Base-by-base conservation (phyloP, 1,140 invertebrate genomes). In the Macrobrachium rosenbergii region DNA sequence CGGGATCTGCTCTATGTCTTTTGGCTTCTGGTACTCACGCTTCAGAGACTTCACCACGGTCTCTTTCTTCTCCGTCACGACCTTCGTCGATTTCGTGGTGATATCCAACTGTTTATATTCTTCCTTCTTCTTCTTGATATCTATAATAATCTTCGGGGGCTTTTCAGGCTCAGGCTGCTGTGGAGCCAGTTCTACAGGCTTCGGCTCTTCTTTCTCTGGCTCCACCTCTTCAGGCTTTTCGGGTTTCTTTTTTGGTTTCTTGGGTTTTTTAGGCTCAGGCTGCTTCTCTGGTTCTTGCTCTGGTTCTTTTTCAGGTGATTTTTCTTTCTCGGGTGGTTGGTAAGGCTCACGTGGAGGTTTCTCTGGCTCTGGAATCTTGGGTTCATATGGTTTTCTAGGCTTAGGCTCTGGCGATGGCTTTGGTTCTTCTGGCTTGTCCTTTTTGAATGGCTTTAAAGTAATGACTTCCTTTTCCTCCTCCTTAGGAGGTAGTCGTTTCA, bases 1-100 rank as follows among this genome's bases (percentile, higher is more conserved):
- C 11, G 95, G 94, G 88, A 93, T 92, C 2, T 77, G 83, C 72
- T 90, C 89, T 14, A 89, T 88, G 16, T 89, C 87, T 72, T 88
- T 88, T 17, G 89, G 78, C 60, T 88, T 89, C 37, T 86, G 82
- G 75, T 88, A 58, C 11, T 79, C 87, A 43, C 90, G 82, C 67
- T 88, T 88, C 2, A 89, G 23, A 5, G 72, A 85, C 19, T 79
- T 86, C 12, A 87, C 73, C 58, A 43, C 63, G 2, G 59, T 80
- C 59, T 85, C 77, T 75, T 80, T 67, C 45, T 76, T 85, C 58
- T 75, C 82, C 2, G 88, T 63, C 0, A 72, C 64, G 62, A 84
- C 16, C 19, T 72, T 64, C 62, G 76, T 43, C 73, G 62, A 76
- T 23, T 59, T 7, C 59, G 59, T 62, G 3, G 19, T 16, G 8